Evolutionary conservation across 2,888 invertebrate species (phyloP), one percentile per base, ranked within the genome.

Genomic region (Drosophila cognata): DNA sequence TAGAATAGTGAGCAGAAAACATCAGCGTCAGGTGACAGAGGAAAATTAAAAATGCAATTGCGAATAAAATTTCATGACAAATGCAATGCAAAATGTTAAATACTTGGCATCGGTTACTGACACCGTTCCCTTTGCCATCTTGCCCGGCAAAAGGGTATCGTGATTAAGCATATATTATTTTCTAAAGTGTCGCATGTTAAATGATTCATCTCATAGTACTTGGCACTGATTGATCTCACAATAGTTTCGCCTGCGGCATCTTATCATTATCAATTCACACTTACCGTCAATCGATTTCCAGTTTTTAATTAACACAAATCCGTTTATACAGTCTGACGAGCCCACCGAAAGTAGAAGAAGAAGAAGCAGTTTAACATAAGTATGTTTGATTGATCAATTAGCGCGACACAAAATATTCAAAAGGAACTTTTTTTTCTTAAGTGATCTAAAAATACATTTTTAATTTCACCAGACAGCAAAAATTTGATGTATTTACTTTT

Each of bases 41-140:
- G 87, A 85, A 90, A 88, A 87, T 90, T 88, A 88, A 88, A 88
- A 83, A 87, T 87, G 86, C 83, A 77, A 90, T 90, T 86, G 80
- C 86, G 76, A 88, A 90, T 83, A 90, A 88, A 83, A 82, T 85
- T 88, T 81, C 83, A 89, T 88, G 88, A 89, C 88, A 88, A 85
- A 89, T 76, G 86, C 76, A 82, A 71, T 65, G 76, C 69, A 74
- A 74, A 82, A 72, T 71, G 75, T 62, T 84, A 71, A 74, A 85
- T 88, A 77, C 72, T 77, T 72, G 79, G 82, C 56, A 56, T 57
- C 28, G 51, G 72, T 46, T 59, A 55, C 56, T 41, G n/a, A 51
- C 41, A 48, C 41, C 58, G 43, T 28, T 41, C 28, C n/a, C 13
- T 8, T 56, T 2, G 13, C 13, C 16, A 16, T 11, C 2, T 43